Conservation (phyloP, 2,888 invertebrate genomes). For the Cerastis leucographa region DNA sequence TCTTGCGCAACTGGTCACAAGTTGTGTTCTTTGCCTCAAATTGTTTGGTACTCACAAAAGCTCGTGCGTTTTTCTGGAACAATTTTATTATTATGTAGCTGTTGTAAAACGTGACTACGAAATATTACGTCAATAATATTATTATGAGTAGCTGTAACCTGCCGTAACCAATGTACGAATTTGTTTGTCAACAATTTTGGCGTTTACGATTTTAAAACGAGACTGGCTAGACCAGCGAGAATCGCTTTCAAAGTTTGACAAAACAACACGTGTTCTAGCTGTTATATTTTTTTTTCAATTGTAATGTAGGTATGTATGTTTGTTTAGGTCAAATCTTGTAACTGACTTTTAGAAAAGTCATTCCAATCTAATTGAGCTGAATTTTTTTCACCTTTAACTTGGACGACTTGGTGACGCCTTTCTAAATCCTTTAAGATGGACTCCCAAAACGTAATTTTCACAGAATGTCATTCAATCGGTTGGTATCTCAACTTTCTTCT, state of each 20-base stretch:
- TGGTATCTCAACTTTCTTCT: too few species aligned
- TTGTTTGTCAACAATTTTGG: conserved; percentile 10
- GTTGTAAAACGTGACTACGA: conserved; percentile 22
- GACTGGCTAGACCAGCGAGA: background rate
- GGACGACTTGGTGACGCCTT: too few species aligned
- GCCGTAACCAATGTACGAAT: background rate
- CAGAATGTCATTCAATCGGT: too few species aligned
- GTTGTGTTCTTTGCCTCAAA: conserved; percentile 6
- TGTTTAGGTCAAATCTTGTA: too few species aligned
- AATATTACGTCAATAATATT: conserved; percentile 8
- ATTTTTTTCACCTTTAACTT: too few species aligned
- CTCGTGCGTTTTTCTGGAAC: conserved; percentile 26
- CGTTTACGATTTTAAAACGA: background rate
- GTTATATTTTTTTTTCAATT: too few species aligned
- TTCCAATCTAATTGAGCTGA: too few species aligned
- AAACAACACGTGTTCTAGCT: too few species aligned
- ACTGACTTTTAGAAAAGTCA: too few species aligned
- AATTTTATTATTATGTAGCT: background rate
- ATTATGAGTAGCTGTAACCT: background rate
- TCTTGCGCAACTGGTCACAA: conserved; percentile 26
- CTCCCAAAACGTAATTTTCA: too few species aligned
- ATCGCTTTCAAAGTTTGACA: background rate
- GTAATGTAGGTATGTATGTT: too few species aligned
- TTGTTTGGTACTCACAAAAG: conserved; percentile 2
- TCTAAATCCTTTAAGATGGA: too few species aligned